phyloP scores from a whole-genome alignment of 2,797 vertebrate species.

The Distichodus sexfasciatus region DNA sequence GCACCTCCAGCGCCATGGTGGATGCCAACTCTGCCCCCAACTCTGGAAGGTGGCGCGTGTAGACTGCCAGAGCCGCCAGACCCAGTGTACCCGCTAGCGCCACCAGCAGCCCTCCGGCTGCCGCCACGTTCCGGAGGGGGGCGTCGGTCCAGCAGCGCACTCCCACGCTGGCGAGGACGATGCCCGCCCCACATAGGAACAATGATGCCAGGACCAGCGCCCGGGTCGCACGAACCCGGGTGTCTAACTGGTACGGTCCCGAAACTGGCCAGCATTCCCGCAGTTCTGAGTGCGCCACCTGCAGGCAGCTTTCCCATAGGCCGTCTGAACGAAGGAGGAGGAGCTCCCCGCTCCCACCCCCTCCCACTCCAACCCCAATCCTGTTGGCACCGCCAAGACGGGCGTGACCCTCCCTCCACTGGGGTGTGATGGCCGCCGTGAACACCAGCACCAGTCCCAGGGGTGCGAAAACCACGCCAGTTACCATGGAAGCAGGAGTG shows the following conservation, averaged over 20 bases:
- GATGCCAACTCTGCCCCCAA: constrained; percentile 60
- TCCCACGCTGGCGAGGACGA: constrained; percentile 73
- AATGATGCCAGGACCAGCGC: constrained; percentile 72
- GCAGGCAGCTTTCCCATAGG: constrained; percentile 79
- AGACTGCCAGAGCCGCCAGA: constrained; percentile 68
- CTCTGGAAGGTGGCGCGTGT: constrained; percentile 68
- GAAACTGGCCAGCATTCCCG: constrained; percentile 77
- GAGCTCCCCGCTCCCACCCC: constrained; percentile 57
- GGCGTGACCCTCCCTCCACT: constrained; percentile 76
- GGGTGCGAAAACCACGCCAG: constrained; percentile 77
- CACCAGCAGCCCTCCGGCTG: constrained; percentile 72
- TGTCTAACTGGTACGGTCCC: constrained; percentile 68
- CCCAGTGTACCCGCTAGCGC: constrained; percentile 70
- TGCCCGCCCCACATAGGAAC: constrained; percentile 75
- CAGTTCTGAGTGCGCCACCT: constrained; percentile 73
- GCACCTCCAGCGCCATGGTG: constrained; percentile 19
- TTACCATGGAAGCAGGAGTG: constrained; percentile 76
- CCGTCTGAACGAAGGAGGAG: constrained; percentile 73
- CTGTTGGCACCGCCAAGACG: constrained; percentile 57
- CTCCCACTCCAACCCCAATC: constrained; percentile 30
- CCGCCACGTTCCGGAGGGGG: constrained; percentile 71
- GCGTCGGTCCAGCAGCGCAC: constrained; percentile 77
- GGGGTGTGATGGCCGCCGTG: constrained; percentile 78
- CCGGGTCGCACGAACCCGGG: constrained; percentile 65
- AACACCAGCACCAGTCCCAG: constrained; percentile 77